A percentile compares a stretch with the other conserved stretches of the same genome.
Evolutionary conservation across 2,888 invertebrate genomes (phyloP).

Genomic region (Arge pagana): DNA sequence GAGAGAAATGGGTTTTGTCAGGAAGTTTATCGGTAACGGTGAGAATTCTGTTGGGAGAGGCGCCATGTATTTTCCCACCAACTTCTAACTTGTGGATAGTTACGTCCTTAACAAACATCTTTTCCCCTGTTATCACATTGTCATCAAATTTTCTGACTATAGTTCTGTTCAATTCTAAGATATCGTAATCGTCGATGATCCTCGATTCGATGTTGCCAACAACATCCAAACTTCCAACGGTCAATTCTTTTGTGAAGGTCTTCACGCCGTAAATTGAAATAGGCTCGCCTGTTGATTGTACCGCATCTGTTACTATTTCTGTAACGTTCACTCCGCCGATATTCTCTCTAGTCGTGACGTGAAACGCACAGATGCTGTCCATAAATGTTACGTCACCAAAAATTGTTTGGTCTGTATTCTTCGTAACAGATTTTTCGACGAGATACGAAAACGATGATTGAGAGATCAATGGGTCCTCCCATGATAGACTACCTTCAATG

Average conservation of each 20-base stretch:
- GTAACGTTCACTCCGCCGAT: neutral
- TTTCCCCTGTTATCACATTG: slow-evolving; percentile 25
- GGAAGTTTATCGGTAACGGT: slow-evolving; percentile 33
- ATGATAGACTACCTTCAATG: slow-evolving; percentile 40
- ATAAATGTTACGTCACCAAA: slow-evolving; percentile 29
- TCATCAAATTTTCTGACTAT: slow-evolving; percentile 35
- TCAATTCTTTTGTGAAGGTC: slow-evolving; percentile 35
- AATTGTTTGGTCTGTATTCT: slow-evolving; percentile 37
- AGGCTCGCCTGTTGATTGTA: slow-evolving; percentile 23
- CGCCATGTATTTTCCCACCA: slow-evolving; percentile 29
- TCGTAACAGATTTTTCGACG: slow-evolving; percentile 41
- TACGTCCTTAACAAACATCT: slow-evolving; percentile 35
- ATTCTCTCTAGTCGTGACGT: neutral
- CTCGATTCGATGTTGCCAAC: slow-evolving; percentile 33
- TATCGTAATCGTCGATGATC: slow-evolving; percentile 35
- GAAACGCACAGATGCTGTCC: slow-evolving; percentile 19
- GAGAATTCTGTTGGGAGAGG: slow-evolving; percentile 30
- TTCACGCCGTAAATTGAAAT: slow-evolving; percentile 36
- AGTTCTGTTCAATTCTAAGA: slow-evolving; percentile 39
- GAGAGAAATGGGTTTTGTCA: slow-evolving; percentile 33
- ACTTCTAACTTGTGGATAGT: slow-evolving; percentile 32
- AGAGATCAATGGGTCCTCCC: slow-evolving; percentile 32
- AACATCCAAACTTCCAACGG: slow-evolving; percentile 31
- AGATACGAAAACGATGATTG: slow-evolving; percentile 35
- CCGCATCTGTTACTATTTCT: slow-evolving; percentile 36